These are phyloP conservation scores for Micronycteris hirsuta DNA, from an alignment of 2,113 vertebrate genomes.

Conservation along the genomic window DNA sequence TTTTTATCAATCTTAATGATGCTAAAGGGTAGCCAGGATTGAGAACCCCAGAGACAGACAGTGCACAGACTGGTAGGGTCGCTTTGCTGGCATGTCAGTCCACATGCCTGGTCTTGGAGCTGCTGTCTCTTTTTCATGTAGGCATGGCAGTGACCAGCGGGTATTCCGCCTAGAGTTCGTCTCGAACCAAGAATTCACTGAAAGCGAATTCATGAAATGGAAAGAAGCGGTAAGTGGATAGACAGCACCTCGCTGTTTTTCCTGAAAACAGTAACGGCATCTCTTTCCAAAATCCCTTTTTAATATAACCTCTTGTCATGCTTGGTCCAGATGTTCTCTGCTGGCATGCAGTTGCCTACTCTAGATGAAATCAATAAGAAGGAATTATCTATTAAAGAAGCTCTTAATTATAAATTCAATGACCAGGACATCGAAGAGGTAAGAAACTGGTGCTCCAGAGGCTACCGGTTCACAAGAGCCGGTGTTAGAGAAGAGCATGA, in stretches of 20 bases:
- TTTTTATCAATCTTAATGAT: neutral
- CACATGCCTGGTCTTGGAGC: neutral
- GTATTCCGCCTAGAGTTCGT: conserved; percentile 98
- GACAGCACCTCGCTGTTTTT: neutral
- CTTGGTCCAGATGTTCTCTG: conserved; percentile 91
- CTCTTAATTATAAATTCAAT: conserved; percentile 98
- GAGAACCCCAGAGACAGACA: neutral
- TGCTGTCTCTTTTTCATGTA: conserved; percentile 71
- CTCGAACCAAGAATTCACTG: conserved; percentile 98
- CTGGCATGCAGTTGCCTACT: conserved; percentile 96
- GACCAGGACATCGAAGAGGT: conserved; percentile 99
- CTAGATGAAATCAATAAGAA: conserved; percentile 99
- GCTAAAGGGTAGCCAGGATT: neutral
- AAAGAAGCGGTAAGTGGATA: conserved; percentile 95
- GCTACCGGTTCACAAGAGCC: neutral
- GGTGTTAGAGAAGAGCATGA: neutral
- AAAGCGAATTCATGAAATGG: conserved; percentile 99
- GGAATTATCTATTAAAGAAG: conserved; percentile 97
- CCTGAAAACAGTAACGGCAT: neutral
- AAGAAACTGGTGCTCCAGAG: conserved; percentile 60
- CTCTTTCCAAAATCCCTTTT: neutral
- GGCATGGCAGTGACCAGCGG: conserved; percentile 94
- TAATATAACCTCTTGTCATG: neutral
- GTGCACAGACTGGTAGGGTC: neutral
- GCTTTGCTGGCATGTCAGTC: neutral